A percentile compares a stretch with the other conserved stretches of the same genome.
Evolutionary conservation across 2,113 vertebrate genomes (phyloP).

Genomic region (Stigmatopora nigra): DNA sequence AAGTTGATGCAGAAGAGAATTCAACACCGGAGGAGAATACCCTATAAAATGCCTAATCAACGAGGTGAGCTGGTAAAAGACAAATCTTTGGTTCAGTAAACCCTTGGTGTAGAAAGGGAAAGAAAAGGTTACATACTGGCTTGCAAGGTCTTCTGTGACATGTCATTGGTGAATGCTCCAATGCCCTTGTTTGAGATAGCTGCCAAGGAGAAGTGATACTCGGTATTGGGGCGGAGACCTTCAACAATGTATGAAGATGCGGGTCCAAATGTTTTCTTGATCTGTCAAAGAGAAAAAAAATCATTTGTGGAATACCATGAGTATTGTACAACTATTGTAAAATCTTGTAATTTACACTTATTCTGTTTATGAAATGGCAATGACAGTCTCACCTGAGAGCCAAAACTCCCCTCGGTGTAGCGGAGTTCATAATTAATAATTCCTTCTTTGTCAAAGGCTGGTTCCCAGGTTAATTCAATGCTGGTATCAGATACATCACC

Average conservation of each 20-base stretch:
- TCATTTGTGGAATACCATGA: neutral
- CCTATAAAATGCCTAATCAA: slow-evolving; percentile 6
- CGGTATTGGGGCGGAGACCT: slow-evolving; percentile 87
- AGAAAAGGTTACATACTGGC: slow-evolving; percentile 90
- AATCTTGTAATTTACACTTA: neutral
- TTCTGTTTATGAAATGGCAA: neutral
- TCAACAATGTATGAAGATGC: slow-evolving; percentile 81
- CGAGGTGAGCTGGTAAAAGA: neutral
- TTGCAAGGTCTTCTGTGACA: slow-evolving; percentile 91
- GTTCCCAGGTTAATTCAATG: slow-evolving; percentile 86
- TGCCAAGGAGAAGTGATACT: slow-evolving; percentile 90
- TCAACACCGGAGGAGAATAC: slow-evolving; percentile 15
- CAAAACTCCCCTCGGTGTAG: slow-evolving; percentile 76
- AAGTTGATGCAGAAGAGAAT: slow-evolving; percentile 19
- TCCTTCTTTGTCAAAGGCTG: slow-evolving; percentile 84
- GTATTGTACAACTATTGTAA: neutral
- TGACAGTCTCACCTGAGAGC: slow-evolving; percentile 70
- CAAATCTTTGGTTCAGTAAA: neutral
- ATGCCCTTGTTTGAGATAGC: slow-evolving; percentile 88
- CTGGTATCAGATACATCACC: slow-evolving; percentile 89
- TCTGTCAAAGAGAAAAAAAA: slow-evolving; percentile 60
- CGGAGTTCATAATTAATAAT: slow-evolving; percentile 87
- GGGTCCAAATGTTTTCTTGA: slow-evolving; percentile 81
- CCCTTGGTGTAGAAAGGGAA: slow-evolving; percentile 16
- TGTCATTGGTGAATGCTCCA: slow-evolving; percentile 89